A percentile compares a stretch with the other conserved stretches of the same genome.
Evolutionary conservation across 2,888 invertebrate genomes (phyloP).

Genomic region (Tortricodes alternella): DNA sequence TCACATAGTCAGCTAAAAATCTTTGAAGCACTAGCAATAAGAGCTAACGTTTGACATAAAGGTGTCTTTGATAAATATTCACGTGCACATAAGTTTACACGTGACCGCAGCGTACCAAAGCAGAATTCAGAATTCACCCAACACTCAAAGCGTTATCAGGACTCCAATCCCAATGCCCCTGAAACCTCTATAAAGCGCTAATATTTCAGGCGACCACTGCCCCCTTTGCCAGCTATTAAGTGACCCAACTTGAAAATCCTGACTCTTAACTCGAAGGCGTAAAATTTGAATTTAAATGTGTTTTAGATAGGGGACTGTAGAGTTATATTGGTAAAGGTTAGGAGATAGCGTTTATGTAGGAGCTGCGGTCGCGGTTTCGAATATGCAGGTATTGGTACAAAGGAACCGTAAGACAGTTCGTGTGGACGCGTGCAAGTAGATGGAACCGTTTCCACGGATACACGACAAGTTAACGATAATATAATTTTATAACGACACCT

Average conservation of each 20-base stretch:
- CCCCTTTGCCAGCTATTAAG: slow-evolving; percentile 52
- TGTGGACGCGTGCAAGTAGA: slow-evolving; percentile 61
- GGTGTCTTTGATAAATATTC: no score
- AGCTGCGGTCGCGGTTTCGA: slow-evolving; percentile 73
- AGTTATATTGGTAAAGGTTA: slow-evolving; percentile 45
- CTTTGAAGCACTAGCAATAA: no score
- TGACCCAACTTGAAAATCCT: background rate
- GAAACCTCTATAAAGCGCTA: slow-evolving; percentile 65
- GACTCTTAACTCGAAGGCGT: slow-evolving; percentile 29
- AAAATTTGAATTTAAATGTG: slow-evolving; percentile 39
- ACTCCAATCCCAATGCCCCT: slow-evolving; percentile 72
- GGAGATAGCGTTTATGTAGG: slow-evolving; percentile 76
- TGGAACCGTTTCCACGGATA: slow-evolving; percentile 41
- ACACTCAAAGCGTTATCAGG: slow-evolving; percentile 71
- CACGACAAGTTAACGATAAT: slow-evolving; percentile 31
- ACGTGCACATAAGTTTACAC: background rate
- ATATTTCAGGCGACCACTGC: slow-evolving; percentile 76
- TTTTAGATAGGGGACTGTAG: slow-evolving; percentile 25
- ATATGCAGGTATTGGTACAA: slow-evolving; percentile 80
- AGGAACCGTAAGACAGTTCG: slow-evolving; percentile 71
- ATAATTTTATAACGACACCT: background rate
- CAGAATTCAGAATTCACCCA: slow-evolving; percentile 23
- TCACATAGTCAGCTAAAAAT: no score
- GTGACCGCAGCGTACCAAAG: background rate
- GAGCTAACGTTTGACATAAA: no score